phyloP scores from a whole-genome alignment of 2,888 invertebrate genomes.

The Steinernema hermaphroditum region DNA sequence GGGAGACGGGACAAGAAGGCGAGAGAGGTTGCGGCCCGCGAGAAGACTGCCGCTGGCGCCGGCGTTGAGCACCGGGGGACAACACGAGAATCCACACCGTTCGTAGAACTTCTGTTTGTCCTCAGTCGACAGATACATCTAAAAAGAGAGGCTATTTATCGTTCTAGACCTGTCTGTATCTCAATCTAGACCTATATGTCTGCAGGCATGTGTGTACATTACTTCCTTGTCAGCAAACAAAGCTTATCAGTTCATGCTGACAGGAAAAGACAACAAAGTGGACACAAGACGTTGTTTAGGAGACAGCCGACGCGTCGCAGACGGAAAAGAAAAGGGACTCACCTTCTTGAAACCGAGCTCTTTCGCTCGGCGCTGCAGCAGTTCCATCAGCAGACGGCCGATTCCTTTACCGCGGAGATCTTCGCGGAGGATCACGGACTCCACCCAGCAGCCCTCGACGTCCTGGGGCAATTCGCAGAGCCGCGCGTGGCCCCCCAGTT shows the following conservation, averaged over 20 bases:
- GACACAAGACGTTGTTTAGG: too few relatives aligned
- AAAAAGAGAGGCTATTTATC: not conserved
- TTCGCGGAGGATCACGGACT: conserved; percentile 28
- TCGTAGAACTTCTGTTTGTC: conserved; percentile 28
- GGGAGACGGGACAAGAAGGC: not conserved
- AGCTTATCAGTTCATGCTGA: too few relatives aligned
- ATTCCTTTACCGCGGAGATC: conserved; percentile 25
- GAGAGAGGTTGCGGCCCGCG: conserved; percentile 4
- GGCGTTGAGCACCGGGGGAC: conserved; percentile 28
- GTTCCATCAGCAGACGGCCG: conserved; percentile 28
- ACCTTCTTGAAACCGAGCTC: conserved; percentile 12
- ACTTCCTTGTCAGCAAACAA: too few relatives aligned
- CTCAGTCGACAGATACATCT: conserved; percentile 32
- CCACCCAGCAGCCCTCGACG: conserved; percentile 27
- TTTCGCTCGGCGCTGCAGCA: conserved; percentile 2
- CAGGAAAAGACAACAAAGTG: too few relatives aligned
- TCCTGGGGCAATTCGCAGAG: conserved; percentile 28
- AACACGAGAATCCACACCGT: conserved; percentile 22
- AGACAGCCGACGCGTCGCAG: not conserved
- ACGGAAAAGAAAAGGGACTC: not conserved
- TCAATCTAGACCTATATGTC: too few relatives aligned
- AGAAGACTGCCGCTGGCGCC: conserved; percentile 13
- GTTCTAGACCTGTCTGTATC: too few relatives aligned
- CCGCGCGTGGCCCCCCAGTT: conserved; percentile 25
- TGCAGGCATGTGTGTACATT: too few relatives aligned